Evolutionary conservation across 1,140 invertebrate genomes (phyloP), one percentile per base, ranked within the genome.

Genomic region (Varroa destructor): DNA sequence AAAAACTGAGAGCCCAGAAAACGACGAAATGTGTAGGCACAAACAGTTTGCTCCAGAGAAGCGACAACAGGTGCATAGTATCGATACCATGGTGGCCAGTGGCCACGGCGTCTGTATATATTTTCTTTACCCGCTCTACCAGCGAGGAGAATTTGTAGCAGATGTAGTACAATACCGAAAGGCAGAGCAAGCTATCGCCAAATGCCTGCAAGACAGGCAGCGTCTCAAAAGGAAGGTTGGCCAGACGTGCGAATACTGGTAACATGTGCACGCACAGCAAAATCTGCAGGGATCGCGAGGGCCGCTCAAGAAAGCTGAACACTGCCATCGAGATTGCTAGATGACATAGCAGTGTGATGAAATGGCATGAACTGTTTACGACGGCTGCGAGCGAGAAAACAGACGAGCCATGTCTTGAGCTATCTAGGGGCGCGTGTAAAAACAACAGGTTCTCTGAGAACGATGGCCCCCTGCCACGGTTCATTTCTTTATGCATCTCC

Each of bases 181-280:
- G 76, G 57, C 79, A 77, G 37, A 80, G 78, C 4, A 81, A 75
- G 76, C 80, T 77, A 46, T 79, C 79, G 25, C 81, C 77, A 77
- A 82, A 79, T 72, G 83, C 82, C 73, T 84, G 82, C 55, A 82
- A 77, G 6, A 80, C 74, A n/a, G 78, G 79, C 46, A 84, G 76
- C 54, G 80, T 77, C 12, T 79, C 75, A 0, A 80, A 74, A 12
- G 82, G 81, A 54, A 81, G 78, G 64, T 80, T 79, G 58, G 78
- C 77, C 40, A 83, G 74, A 57, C 82, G 75, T 6, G 81, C 82
- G 71, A 83, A 75, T 40, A 84, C 79, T 1, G 83, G 83, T 14
- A 82, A 74, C 4, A 80, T 78, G 77, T 82, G 83, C 0, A 81
- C 76, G 1, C 79, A 77, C 0, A 84, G 76, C 12, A 82, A 73